These are phyloP conservation scores for Pteruthius melanotis DNA, from an alignment of 2,113 vertebrate genomes.

Conservation along the genomic window DNA sequence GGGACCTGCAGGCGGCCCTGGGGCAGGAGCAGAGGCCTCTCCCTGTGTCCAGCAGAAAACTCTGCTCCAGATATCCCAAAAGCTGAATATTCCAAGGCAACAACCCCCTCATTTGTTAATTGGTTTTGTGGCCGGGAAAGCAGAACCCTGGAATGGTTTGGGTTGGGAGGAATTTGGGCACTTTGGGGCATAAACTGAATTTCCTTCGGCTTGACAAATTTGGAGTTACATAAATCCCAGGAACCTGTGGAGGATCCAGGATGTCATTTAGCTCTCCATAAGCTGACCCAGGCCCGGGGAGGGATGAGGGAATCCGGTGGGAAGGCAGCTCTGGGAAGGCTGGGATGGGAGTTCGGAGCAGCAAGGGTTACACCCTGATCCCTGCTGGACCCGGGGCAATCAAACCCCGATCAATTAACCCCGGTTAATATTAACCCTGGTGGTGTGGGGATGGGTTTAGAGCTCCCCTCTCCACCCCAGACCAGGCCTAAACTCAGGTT, in stretches of 20 bases:
- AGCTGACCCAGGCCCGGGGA: neutral
- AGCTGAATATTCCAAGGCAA: neutral
- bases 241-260: neutral
- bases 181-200: neutral
- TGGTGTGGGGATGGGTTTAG: neutral
- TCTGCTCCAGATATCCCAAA: neutral
- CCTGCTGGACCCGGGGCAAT: neutral
- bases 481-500: neutral
- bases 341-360: neutral
- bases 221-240: neutral
- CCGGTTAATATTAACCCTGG: neutral
- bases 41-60: neutral
- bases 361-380: neutral
- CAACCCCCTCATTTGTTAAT: rapidly evolving
- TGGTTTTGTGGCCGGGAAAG: neutral
- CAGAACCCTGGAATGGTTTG: neutral
- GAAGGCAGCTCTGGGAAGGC: neutral
- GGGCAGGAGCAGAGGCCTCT: neutral
- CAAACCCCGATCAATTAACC: neutral
- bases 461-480: neutral
- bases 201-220: neutral
- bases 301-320: neutral
- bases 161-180: neutral
- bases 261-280: neutral
- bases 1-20: neutral